A percentile compares a stretch with the other conserved stretches of the same genome.
Conservation (phyloP, 2,113 vertebrate genomes). For the Pelusios castaneus region DNA sequence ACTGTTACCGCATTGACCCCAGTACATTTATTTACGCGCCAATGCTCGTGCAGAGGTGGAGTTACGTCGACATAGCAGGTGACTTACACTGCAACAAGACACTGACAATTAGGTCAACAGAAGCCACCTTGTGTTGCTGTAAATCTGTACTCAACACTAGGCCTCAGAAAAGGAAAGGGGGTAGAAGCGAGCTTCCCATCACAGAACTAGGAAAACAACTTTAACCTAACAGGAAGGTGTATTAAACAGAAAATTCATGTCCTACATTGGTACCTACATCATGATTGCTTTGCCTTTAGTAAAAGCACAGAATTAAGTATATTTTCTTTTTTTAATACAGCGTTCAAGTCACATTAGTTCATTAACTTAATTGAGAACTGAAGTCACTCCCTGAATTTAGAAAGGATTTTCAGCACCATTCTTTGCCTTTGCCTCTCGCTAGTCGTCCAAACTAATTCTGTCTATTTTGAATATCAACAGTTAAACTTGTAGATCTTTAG, state of each 20-base stretch:
- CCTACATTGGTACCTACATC: not conserved
- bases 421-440: not conserved
- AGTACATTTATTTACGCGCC: no score
- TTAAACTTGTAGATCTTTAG: accelerated
- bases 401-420: not conserved
- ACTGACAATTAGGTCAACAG: no score
- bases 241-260: not conserved
- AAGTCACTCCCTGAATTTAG: not conserved
- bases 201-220: not conserved
- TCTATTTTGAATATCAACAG: not conserved
- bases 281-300: no score
- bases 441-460: not conserved
- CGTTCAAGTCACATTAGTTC: not conserved
- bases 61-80: no score
- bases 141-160: no score
- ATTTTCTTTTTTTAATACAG: not conserved
- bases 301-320: no score
- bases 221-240: not conserved
- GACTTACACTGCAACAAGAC: no score
- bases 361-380: not conserved
- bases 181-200: not conserved
- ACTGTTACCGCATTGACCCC: no score
- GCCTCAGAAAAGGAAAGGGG: not conserved
- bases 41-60: no score
- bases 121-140: no score